Evolutionary conservation across 2,888 invertebrate species (phyloP).

Genomic region (Orthosia cruda): DNA sequence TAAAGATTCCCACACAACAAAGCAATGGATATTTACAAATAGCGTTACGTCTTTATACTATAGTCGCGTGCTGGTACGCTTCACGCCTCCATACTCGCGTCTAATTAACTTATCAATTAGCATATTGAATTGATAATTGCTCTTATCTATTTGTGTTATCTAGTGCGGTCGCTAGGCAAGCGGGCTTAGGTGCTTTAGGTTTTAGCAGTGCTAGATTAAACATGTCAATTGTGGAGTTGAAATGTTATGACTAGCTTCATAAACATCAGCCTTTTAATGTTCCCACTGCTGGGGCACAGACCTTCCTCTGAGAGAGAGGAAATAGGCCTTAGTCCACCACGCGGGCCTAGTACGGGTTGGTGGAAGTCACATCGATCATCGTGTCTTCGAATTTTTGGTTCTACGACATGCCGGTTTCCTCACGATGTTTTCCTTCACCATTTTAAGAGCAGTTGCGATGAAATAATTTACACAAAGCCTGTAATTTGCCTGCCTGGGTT

Average conservation of each 20-base stretch:
- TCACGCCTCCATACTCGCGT: constrained; percentile 58
- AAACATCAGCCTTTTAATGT: too few relatives aligned
- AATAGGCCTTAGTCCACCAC: too few relatives aligned
- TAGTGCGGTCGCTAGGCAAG: constrained; percentile 34
- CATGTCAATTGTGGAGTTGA: background rate
- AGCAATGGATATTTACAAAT: constrained; percentile 52
- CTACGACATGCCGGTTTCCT: too few relatives aligned
- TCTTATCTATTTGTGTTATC: constrained; percentile 65
- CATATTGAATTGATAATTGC: constrained; percentile 73
- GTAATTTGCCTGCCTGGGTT: too few relatives aligned
- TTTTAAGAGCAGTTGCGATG: too few relatives aligned
- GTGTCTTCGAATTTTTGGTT: too few relatives aligned
- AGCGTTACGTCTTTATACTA: constrained; percentile 40
- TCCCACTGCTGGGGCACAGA: too few relatives aligned
- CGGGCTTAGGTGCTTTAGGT: constrained; percentile 6
- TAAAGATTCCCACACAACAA: constrained; percentile 26
- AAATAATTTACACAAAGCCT: too few relatives aligned
- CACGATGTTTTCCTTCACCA: too few relatives aligned
- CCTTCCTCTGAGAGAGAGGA: too few relatives aligned
- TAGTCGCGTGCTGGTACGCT: constrained; percentile 56
- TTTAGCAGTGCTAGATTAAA: background rate
- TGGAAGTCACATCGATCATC: too few relatives aligned
- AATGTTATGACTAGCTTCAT: background rate
- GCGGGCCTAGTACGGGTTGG: too few relatives aligned
- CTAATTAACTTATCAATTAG: constrained; percentile 76